Conservation (phyloP, 2,797 vertebrate species). For the Cossypha heuglini region DNA sequence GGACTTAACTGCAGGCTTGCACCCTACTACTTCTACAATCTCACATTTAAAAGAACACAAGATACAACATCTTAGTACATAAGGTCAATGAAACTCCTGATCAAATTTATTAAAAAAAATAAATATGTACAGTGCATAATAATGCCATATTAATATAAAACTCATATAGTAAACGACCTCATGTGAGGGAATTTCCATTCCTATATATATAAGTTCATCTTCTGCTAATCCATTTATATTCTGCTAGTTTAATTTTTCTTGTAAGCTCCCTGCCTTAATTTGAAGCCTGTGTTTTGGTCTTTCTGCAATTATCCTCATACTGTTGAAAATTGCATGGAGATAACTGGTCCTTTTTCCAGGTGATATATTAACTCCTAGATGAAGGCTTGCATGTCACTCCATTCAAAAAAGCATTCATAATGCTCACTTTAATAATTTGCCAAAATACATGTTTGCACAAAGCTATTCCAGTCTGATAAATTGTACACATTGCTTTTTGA, state of each 20-base stretch:
- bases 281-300: constrained; percentile 66
- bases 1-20: not conserved
- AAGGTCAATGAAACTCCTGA: not conserved
- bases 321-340: constrained; percentile 11
- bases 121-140: not conserved
- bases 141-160: not conserved
- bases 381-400: constrained; percentile 43
- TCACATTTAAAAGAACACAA: not conserved
- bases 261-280: constrained; percentile 57
- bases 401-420: constrained; percentile 63
- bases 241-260: constrained; percentile 47
- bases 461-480: constrained; percentile 50
- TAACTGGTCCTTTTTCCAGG: constrained; percentile 42
- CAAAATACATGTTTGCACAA: constrained; percentile 55
- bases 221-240: constrained; percentile 51
- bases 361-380: constrained; percentile 45
- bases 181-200: constrained; percentile 28
- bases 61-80: not conserved
- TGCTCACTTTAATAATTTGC: constrained; percentile 44
- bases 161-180: not conserved
- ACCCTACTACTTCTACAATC: not conserved
- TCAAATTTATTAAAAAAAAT: not conserved
- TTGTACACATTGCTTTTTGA: constrained; percentile 40
- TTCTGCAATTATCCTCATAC: constrained; percentile 53
- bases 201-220: not conserved